Percentiles rank a stretch among this genome's conserved stretches.
These are phyloP conservation scores for Dolomedes plantarius DNA, from an alignment of 2,888 invertebrate species.

Conservation along the genomic window DNA sequence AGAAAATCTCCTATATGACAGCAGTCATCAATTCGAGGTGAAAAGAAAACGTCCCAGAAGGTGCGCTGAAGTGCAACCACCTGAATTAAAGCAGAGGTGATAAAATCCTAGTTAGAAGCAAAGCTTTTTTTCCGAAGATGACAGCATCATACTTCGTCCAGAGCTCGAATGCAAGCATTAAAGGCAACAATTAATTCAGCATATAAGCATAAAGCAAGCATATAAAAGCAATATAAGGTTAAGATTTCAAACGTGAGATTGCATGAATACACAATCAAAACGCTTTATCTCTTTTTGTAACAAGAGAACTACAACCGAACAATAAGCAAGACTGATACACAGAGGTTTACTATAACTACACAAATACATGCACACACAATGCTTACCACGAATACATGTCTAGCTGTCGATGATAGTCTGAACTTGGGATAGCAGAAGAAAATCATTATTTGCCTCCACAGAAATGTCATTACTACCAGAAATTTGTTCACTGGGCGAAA, in stretches of 20 bases:
- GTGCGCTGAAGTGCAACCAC: too few species aligned
- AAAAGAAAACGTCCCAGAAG: too few species aligned
- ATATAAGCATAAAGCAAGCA: slow-evolving; percentile 36
- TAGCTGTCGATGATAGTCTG: too few species aligned
- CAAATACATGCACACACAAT: not conserved
- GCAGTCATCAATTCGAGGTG: too few species aligned
- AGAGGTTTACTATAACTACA: slow-evolving; percentile 60
- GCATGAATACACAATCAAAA: not conserved
- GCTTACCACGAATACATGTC: not conserved
- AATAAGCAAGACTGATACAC: slow-evolving; percentile 46
- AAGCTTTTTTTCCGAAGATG: not conserved
- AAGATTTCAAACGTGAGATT: not conserved
- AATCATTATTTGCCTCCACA: too few species aligned
- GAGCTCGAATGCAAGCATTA: slow-evolving; percentile 54
- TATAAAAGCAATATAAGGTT: slow-evolving; percentile 27
- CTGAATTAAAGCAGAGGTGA: too few species aligned
- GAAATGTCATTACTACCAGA: too few species aligned
- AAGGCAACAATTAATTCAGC: slow-evolving; percentile 4
- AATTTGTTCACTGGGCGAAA: too few species aligned
- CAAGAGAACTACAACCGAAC: not conserved
- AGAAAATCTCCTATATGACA: too few species aligned
- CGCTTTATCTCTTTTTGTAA: too few species aligned
- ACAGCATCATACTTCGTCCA: slow-evolving; percentile 30
- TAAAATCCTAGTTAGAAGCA: not conserved
- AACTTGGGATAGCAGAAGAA: too few species aligned